Evolutionary conservation across 2,113 vertebrate genomes (phyloP), one percentile per base, ranked within the genome.

Genomic region (Calidris pugnax): DNA sequence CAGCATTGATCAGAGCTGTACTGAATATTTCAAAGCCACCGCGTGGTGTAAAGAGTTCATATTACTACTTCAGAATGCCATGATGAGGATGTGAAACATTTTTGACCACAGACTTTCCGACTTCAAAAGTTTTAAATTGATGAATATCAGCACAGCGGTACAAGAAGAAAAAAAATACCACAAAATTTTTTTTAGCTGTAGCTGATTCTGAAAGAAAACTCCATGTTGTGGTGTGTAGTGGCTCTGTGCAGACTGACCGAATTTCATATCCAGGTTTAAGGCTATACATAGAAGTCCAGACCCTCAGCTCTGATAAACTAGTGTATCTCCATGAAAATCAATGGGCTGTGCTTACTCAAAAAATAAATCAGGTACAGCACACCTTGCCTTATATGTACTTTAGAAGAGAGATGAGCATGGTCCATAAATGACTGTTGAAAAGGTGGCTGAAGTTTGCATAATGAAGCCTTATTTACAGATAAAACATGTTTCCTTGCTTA

Each of bases 31-130:
- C 87, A 87, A 73, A 95, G 26, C 2, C n/a, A 79, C 15, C 10
- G 12, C 4, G 12, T 14, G 30, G 5, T 41, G 2, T 23, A 85
- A 55, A 62, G 59, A 53, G 24, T 48, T 76, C 2, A 3, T 53
- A 50, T 62, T 75, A 27, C 19, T 59, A 89, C 50, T 15, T 77
- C 41, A 63, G 69, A 69, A 87, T 80, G 51, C 3, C 59, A 64
- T 50, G 24, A 71, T 32, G 33, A 63, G 22, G 23, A 56, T 24
- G 23, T 51, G 35, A 81, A 55, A 39, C 0, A 0, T 43, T 59
- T 62, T 63, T 53, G 11, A 90, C 17, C 35, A n/a, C 8, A 48
- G 18, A 47, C 10, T 39, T 57, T 28, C 19, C 53, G 13, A 84
- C 64, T 56, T 76, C 30, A 48, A 64, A 69, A 66, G 23, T 56